Percentiles rank a stretch among this genome's conserved stretches.
These are phyloP conservation scores for Chiloscyllium plagiosum DNA, from an alignment of 2,113 vertebrate species.

Conservation along the genomic window DNA sequence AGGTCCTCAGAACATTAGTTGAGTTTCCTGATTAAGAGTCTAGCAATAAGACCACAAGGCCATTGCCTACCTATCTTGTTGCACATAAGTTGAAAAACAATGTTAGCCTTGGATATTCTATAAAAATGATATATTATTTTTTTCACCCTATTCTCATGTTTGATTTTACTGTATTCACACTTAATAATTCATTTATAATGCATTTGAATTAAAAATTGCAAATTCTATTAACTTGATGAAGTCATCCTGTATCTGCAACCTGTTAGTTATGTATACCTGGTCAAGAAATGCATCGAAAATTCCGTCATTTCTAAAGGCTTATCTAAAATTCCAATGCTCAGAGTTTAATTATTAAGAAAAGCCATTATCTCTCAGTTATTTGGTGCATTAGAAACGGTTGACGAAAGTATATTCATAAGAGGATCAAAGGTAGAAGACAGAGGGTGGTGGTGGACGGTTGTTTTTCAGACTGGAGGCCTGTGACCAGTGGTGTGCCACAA, in stretches of 20 bases:
- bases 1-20: too few species aligned
- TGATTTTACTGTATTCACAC: background rate
- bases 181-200: background rate
- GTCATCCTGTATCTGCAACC: too few species aligned
- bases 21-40: too few species aligned
- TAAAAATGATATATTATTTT: background rate
- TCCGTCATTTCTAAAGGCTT: background rate
- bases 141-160: background rate
- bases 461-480: too few species aligned
- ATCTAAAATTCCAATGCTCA: background rate
- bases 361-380: background rate
- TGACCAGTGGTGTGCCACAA: too few species aligned
- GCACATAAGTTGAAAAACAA: background rate
- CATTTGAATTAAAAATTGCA: too few species aligned
- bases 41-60: too few species aligned
- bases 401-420: constrained; percentile 23
- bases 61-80: background rate
- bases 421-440: background rate
- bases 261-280: background rate
- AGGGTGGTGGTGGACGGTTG: too few species aligned
- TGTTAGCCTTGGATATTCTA: background rate
- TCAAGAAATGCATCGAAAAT: background rate
- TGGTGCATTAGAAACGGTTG: background rate
- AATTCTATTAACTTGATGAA: too few species aligned
- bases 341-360: constrained; percentile 30